A percentile compares a stretch with the other conserved stretches of the same genome.
Evolutionary conservation across 1,140 invertebrate genomes (phyloP).

Genomic region (Belonocnema kinseyi): DNA sequence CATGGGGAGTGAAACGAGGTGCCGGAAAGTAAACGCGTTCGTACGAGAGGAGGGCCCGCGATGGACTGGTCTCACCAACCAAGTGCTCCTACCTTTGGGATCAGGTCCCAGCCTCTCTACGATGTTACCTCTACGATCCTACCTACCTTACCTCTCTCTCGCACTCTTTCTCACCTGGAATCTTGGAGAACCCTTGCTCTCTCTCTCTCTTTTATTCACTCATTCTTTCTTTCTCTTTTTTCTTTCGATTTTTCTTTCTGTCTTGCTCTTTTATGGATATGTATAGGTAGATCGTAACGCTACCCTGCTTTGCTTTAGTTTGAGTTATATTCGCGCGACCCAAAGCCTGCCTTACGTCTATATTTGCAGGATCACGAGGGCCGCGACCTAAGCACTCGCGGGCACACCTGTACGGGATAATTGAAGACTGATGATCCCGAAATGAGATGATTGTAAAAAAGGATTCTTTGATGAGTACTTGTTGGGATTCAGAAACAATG

Average conservation of each 20-base stretch:
- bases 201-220: conserved; percentile 47
- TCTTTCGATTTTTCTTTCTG: conserved; percentile 46
- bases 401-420: conserved; percentile 17
- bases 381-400: conserved; percentile 4
- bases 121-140: conserved; percentile 70
- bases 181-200: conserved; percentile 46
- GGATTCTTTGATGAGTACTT: background rate
- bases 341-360: background rate
- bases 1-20: conserved; percentile 69
- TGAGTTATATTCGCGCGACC: conserved; percentile 32
- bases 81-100: conserved; percentile 72
- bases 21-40: conserved; percentile 69
- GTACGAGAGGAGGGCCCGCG: conserved; percentile 73
- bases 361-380: background rate
- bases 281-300: conserved; percentile 33
- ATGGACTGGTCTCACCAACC: conserved; percentile 72
- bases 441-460: background rate
- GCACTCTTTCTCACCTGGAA: conserved; percentile 47
- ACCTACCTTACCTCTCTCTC: conserved; percentile 49
- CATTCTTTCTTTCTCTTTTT: conserved; percentile 46
- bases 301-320: conserved; percentile 43
- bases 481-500: no score
- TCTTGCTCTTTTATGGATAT: conserved; percentile 26
- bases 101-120: conserved; percentile 72
- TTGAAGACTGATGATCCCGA: conserved; percentile 9